These are phyloP conservation scores for Artibeus jamaicensis DNA, from an alignment of 2,797 vertebrate genomes.

Conservation along the genomic window DNA sequence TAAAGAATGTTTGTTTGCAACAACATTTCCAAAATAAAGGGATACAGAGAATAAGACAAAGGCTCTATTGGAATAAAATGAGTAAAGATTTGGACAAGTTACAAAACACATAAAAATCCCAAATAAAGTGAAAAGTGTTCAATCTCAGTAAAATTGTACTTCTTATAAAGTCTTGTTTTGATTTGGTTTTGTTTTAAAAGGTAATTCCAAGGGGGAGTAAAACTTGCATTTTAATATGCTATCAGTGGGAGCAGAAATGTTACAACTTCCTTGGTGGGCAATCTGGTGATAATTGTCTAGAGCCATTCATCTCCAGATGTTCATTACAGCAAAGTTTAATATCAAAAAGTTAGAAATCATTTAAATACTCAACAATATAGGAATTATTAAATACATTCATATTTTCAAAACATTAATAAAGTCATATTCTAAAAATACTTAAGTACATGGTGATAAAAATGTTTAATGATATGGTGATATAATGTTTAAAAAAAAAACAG, in stretches of 20 bases:
- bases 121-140: constrained; percentile 39
- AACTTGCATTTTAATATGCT: constrained; percentile 26
- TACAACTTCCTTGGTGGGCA: constrained; percentile 17
- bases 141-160: background rate
- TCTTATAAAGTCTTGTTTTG: constrained; percentile 17
- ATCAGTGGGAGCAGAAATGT: constrained; percentile 13
- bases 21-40: constrained; percentile 37
- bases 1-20: constrained; percentile 31
- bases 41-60: constrained; percentile 2
- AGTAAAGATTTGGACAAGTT: constrained; percentile 25
- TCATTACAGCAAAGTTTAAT: constrained; percentile 48
- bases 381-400: background rate
- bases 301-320: constrained; percentile 38
- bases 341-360: constrained; percentile 36
- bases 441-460: constrained; percentile 25
- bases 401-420: constrained; percentile 58
- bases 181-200: constrained; percentile 31
- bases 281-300: constrained; percentile 5
- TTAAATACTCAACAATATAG: background rate
- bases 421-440: constrained; percentile 8
- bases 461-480: background rate
- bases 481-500: background rate
- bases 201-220: background rate
- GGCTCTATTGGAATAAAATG: background rate
- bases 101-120: constrained; percentile 1